phyloP scores from a whole-genome alignment of 2,113 vertebrate genomes.

The Isurus oxyrinchus region DNA sequence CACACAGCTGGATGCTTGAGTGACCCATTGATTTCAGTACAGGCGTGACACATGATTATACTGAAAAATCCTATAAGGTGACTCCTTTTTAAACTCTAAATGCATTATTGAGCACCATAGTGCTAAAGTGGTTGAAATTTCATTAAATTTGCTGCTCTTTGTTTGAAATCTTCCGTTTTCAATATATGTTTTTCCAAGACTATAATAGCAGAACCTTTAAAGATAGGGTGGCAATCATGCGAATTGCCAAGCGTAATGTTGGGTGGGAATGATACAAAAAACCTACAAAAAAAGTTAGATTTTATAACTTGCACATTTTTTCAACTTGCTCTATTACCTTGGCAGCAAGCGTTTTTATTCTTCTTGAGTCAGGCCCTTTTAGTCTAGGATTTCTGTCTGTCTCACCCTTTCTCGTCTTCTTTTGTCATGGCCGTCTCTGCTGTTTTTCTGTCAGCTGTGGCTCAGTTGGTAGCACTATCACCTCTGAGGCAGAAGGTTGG shows the following conservation, averaged over 20 bases:
- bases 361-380: neutral
- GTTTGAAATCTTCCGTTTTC: constrained; percentile 5
- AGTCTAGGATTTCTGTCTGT: neutral
- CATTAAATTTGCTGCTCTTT: neutral
- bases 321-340: neutral
- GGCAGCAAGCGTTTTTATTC: neutral
- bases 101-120: neutral
- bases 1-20: constrained; percentile 39
- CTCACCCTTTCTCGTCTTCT: neutral
- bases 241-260: neutral
- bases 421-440: neutral
- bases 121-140: constrained; percentile 1
- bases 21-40: constrained; percentile 41
- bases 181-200: neutral
- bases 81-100: constrained; percentile 43
- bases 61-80: constrained; percentile 39
- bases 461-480: neutral
- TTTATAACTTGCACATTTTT: neutral
- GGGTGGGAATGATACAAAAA: neutral
- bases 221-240: neutral
- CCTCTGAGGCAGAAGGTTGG: neutral
- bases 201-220: neutral
- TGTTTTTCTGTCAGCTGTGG: neutral
- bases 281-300: neutral
- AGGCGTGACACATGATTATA: constrained; percentile 40